Conservation (phyloP, 2,113 vertebrate genomes). For the Orycteropus afer region DNA sequence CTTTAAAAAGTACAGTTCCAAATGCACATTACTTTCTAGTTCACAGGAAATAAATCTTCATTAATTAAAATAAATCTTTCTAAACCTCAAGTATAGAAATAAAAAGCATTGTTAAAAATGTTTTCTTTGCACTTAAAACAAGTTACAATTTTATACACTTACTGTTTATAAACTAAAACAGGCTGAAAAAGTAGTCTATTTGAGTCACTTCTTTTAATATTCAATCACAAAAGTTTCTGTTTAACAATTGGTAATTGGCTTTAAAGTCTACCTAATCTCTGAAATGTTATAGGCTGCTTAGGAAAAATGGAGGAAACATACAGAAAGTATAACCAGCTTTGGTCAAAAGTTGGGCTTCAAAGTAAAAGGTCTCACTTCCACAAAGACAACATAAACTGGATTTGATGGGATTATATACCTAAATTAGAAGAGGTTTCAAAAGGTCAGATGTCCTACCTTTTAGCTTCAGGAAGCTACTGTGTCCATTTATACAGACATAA, state of each 20-base stretch:
- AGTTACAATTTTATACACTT: not conserved
- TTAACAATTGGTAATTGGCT: slow-evolving; percentile 66
- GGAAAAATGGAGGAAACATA: not conserved
- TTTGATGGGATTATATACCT: not conserved
- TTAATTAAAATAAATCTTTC: slow-evolving; percentile 34
- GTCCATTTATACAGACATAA: slow-evolving; percentile 12
- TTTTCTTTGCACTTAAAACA: slow-evolving; percentile 34
- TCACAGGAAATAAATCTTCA: slow-evolving; percentile 9
- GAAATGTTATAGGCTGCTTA: not conserved
- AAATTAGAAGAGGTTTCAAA: not conserved
- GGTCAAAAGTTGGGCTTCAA: not conserved
- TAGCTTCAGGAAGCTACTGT: not conserved
- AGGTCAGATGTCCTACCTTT: not conserved
- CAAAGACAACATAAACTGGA: not conserved
- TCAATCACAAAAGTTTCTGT: slow-evolving; percentile 4
- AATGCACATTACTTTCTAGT: slow-evolving; percentile 35
- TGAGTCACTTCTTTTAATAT: slow-evolving; percentile 43
- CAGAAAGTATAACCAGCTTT: not conserved
- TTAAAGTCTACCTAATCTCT: slow-evolving; percentile 40
- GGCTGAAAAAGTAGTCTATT: not conserved
- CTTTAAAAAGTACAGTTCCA: not conserved
- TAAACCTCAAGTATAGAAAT: slow-evolving; percentile 38
- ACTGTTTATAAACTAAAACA: slow-evolving; percentile 18
- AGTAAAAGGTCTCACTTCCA: not conserved
- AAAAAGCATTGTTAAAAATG: slow-evolving; percentile 58